A percentile compares a stretch with the other conserved stretches of the same genome.
Evolutionary conservation across 2,888 invertebrate species (phyloP).

Genomic region (Malthinus flaveolus): DNA sequence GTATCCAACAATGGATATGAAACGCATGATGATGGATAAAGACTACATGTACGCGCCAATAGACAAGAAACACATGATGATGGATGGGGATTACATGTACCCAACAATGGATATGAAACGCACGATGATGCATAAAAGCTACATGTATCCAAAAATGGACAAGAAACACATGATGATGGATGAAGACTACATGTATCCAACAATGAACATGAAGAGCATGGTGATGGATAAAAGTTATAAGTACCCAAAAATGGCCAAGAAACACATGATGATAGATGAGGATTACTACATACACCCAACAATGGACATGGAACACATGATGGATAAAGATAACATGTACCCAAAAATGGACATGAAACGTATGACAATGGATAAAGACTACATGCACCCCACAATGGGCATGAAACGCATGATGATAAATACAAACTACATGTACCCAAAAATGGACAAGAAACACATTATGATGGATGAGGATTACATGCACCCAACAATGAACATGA

Average conservation of each 20-base stretch:
- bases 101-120: neutral
- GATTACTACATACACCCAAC: neutral
- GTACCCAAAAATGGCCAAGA: neutral
- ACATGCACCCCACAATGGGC: neutral
- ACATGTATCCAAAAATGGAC: neutral
- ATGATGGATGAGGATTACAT: neutral
- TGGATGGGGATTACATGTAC: neutral
- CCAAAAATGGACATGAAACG: neutral
- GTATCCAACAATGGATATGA: neutral
- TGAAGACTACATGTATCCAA: neutral
- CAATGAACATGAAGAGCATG: neutral
- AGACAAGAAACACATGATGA: neutral
- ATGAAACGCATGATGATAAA: neutral
- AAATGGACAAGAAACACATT: neutral
- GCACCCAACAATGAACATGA: neutral
- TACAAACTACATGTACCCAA: neutral
- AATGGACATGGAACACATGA: constrained; percentile 1
- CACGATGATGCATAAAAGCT: neutral
- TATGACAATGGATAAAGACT: neutral
- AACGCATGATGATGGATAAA: neutral
- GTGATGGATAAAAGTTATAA: neutral
- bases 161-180: neutral
- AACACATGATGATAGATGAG: neutral
- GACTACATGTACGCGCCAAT: too few relatives aligned
- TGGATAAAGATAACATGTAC: neutral